A percentile compares a stretch with the other conserved stretches of the same genome.
Evolutionary conservation across 2,888 invertebrate genomes (phyloP).

Genomic region (Xestobium rufovillosum): DNA sequence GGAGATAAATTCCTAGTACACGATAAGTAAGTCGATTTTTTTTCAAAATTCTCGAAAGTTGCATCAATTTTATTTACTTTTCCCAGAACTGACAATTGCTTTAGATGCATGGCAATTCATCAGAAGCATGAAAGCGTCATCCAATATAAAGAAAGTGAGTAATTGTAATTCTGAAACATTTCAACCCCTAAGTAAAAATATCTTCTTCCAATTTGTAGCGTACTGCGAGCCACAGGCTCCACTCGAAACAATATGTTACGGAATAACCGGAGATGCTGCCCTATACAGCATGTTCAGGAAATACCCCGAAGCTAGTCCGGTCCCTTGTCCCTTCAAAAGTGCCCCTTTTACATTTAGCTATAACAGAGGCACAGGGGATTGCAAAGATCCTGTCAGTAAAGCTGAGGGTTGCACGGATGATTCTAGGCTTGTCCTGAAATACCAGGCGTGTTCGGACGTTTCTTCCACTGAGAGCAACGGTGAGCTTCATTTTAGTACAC

Average conservation of each 20-base stretch:
- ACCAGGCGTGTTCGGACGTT: slow-evolving; percentile 77
- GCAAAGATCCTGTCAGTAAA: slow-evolving; percentile 65
- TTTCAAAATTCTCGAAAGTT: neutral
- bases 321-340: slow-evolving; percentile 67
- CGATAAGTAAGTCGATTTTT: slow-evolving; percentile 46
- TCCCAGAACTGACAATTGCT: slow-evolving; percentile 62
- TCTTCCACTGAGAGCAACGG: slow-evolving; percentile 69
- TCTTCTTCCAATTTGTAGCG: slow-evolving; percentile 42
- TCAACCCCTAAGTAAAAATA: slow-evolving; percentile 1
- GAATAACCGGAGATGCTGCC: slow-evolving; percentile 62
- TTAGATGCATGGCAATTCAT: slow-evolving; percentile 68
- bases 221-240: slow-evolving; percentile 54
- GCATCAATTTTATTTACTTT: slow-evolving; percentile 8
- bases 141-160: slow-evolving; percentile 80
- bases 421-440: slow-evolving; percentile 68
- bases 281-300: slow-evolving; percentile 70
- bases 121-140: slow-evolving; percentile 68
- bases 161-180: slow-evolving; percentile 10
- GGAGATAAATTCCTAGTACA: slow-evolving; percentile 60
- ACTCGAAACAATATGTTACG: slow-evolving; percentile 56
- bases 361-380: slow-evolving; percentile 66
- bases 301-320: slow-evolving; percentile 58
- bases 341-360: slow-evolving; percentile 78
- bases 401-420: slow-evolving; percentile 81
- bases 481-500: slow-evolving; percentile 42